Evolutionary conservation across 2,113 vertebrate genomes (phyloP), one percentile per base, ranked within the genome.

Genomic region (Pachypanchax playfairii): DNA sequence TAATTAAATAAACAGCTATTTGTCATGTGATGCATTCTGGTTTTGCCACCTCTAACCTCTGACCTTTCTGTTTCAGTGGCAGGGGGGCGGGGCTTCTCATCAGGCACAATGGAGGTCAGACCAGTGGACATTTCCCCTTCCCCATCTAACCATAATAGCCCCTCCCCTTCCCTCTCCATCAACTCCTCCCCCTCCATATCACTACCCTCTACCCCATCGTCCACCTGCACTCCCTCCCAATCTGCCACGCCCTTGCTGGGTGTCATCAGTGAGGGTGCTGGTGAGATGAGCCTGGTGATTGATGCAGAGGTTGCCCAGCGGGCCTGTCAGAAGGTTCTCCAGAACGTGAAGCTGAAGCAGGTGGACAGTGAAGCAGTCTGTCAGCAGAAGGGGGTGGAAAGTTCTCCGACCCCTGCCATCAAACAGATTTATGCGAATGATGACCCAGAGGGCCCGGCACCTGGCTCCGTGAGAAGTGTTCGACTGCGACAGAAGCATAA

Each of bases 241-340:
- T 67, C 83, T 7, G 36, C 64, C 9, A 92, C 92, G 4, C 87
- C 91, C 0, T 68, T 88, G 0, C 92, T 94, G 44, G 89, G 91
- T 0, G 90, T 97, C 83, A 99, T 99, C 91, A 90, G 81, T 0
- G 97, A 99, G 74, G 96, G 94, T 0, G 79, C 91, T 0, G 90
- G 84, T 0, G 96, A 98, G 69, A 88, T 94, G 33, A 88, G 89
- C 56, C 61, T 90, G 0, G 89, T 97, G 49, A 99, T 98, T 10
- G 94, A 98, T 73, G 79, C 94, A 0, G 95, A 94, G 84, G 94
- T 97, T 78, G 96, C 96, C 0, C 87, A 94, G 59, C 93, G 85
- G 4, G 96, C 96, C 13, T 98, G 96, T 31, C 87, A 93, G 67
- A 93, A 98, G 15, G 96, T 98, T 0, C 89, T 98, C 77, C 93